Percentiles rank a stretch among this genome's conserved stretches.
phyloP scores from a whole-genome alignment of 2,113 vertebrate genomes.

The Ameiurus melas region DNA sequence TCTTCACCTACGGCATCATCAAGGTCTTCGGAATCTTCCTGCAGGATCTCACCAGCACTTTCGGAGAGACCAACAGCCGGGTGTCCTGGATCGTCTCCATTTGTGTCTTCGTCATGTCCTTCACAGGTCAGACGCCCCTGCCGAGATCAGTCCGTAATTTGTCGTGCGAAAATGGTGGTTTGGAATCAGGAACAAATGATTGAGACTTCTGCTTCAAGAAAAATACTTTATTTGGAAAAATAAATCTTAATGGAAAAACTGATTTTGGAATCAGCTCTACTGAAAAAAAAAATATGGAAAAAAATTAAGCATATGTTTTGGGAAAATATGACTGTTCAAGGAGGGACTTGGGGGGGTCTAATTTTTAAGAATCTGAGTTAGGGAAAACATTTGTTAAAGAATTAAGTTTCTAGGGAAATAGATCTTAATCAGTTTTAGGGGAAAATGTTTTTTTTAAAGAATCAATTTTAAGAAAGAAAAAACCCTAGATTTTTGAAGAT shows the following conservation, averaged over 20 bases:
- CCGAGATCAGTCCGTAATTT: neutral
- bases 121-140: conserved; percentile 77
- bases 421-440: neutral
- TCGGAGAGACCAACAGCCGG: conserved; percentile 86
- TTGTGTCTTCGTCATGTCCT: conserved; percentile 90
- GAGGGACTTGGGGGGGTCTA: rapidly evolving
- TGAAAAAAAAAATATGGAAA: too few relatives aligned
- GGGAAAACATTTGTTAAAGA: too few relatives aligned
- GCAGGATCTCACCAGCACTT: conserved; percentile 85
- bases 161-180: neutral
- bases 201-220: neutral
- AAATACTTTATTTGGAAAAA: too few relatives aligned
- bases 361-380: neutral
- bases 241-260: too few relatives aligned
- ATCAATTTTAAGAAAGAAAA: too few relatives aligned
- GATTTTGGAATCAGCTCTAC: too few relatives aligned
- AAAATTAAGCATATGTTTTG: neutral
- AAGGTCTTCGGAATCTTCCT: conserved; percentile 97
- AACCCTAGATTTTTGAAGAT: neutral
- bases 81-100: conserved; percentile 96
- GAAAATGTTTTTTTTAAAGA: neutral
- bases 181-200: neutral
- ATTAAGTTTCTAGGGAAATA: too few relatives aligned
- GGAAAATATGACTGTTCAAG: neutral
- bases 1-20: conserved; percentile 89